Base-by-base conservation (phyloP, 92 coral and sea anemone species). In the Epizoanthus ramosus region DNA sequence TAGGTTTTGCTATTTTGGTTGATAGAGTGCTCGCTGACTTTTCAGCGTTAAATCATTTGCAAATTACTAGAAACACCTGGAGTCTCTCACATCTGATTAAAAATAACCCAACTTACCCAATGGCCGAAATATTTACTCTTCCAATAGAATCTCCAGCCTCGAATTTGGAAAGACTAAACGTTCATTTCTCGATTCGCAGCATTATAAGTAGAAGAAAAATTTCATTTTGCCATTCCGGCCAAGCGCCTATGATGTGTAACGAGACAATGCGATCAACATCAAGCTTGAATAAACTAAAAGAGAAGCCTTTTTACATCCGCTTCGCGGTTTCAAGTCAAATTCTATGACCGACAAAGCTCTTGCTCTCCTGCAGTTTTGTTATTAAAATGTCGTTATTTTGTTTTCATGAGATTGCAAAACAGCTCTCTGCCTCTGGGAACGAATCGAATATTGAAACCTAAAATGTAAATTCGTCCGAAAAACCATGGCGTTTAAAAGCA, bases 11-110 rank as follows among this genome's bases (percentile, higher is more conserved):
- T 50, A 50, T 50, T 50, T 77, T 77, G 82, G 70, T 77, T 59
- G 82, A 77, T 77, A 41, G 57, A 77, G 82, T 77, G 71, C 24
- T 77, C 70, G 82, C 63, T 77, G 82, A 77, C 82, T 77, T 77
- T 77, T 77, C 82, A 77, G 82, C 82, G 82, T 69, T 77, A 85
- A 85, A 85, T 89, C 73, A 89, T 89, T 89, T 85, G 89, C 89
- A 89, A 89, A 85, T 85, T 89, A 73, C 86, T 81, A 16, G 56
- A 53, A 57, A 68, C 89, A 85, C 86, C 92, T 85, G 86, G 77
- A 53, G 31, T n/a, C 59, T 85, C 89, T 68, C 89, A 85, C 89
- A 75, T 73, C 79, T 85, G 73, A 80, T 85, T 89, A 77, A 77
- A 75, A 77, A 77, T 77, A 77, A 61, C 82, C 82, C 82, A 77